Percentiles rank a stretch among this genome's conserved stretches.
These are phyloP conservation scores for Grus americana DNA, from an alignment of 2,113 vertebrate genomes.

Conservation along the genomic window DNA sequence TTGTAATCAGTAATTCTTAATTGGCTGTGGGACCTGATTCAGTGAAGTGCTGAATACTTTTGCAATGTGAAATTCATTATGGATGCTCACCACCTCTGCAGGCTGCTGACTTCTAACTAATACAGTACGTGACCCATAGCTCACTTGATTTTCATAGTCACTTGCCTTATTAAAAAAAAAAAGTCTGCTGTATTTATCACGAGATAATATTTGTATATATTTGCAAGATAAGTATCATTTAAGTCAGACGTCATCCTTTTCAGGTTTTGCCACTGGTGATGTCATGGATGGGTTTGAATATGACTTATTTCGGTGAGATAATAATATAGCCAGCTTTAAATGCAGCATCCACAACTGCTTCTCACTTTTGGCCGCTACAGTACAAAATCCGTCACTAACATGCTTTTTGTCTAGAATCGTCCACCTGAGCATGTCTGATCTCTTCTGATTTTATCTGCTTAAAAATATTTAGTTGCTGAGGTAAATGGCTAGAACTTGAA, in stretches of 20 bases:
- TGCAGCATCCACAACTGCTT: neutral
- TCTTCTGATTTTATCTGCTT: neutral
- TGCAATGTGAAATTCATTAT: neutral
- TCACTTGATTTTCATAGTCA: neutral
- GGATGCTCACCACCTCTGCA: neutral
- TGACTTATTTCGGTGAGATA: neutral
- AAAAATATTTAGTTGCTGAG: neutral
- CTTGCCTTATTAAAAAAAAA: neutral
- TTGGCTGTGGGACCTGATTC: neutral
- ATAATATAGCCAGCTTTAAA: neutral
- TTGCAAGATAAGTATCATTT: neutral
- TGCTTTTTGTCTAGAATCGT: neutral
- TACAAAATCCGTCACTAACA: neutral
- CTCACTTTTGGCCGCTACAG: neutral
- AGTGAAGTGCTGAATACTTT: neutral
- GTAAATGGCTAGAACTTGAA: neutral
- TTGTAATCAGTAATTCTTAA: neutral
- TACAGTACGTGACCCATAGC: accelerated
- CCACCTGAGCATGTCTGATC: neutral
- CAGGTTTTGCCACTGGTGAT: neutral
- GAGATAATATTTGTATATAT: neutral
- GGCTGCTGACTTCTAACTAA: neutral
- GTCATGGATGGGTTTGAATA: neutral
- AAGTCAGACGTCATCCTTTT: neutral
- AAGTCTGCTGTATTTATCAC: neutral